These are phyloP conservation scores for Drosophila cardini DNA, from an alignment of 1,140 invertebrate species.

Conservation along the genomic window DNA sequence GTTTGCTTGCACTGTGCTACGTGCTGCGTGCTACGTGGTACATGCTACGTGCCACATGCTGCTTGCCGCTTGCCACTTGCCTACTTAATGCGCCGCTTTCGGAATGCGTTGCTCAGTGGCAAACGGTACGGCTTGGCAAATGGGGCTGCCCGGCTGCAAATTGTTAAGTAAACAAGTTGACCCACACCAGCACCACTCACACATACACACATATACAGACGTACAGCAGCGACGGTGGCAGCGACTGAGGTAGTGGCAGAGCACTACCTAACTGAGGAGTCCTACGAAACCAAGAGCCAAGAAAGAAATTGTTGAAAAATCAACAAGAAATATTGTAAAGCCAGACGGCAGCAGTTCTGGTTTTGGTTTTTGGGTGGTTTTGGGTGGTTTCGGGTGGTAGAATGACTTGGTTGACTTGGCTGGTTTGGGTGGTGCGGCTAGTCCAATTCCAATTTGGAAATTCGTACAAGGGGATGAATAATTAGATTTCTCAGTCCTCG, in stretches of 20 bases:
- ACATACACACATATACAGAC: background rate
- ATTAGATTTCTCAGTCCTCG: conserved; percentile 83
- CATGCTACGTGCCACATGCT: conserved; percentile 11
- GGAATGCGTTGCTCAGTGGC: conserved; percentile 69
- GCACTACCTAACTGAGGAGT: too few species aligned
- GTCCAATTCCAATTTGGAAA: conserved; percentile 24
- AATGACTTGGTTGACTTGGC: background rate
- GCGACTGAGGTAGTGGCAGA: too few species aligned
- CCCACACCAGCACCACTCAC: background rate
- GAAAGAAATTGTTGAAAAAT: conserved; percentile 1
- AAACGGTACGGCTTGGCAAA: conserved; percentile 51
- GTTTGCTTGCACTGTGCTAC: background rate
- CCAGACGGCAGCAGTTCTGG: conserved; percentile 2
- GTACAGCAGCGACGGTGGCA: too few species aligned
- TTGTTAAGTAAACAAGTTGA: conserved; percentile 59
- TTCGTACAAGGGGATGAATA: conserved; percentile 80
- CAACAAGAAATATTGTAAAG: conserved; percentile 4
- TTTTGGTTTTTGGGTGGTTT: background rate
- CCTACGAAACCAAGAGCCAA: background rate
- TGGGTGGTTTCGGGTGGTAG: background rate
- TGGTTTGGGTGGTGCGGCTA: background rate
- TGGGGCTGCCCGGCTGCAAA: conserved; percentile 41
- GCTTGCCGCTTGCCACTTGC: conserved; percentile 7
- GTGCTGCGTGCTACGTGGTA: conserved; percentile 14
- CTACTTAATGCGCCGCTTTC: conserved; percentile 74